Evolutionary conservation across 2,797 vertebrate genomes (phyloP), one percentile per base, ranked within the genome.

Genomic region (Tamandua tetradactyla): DNA sequence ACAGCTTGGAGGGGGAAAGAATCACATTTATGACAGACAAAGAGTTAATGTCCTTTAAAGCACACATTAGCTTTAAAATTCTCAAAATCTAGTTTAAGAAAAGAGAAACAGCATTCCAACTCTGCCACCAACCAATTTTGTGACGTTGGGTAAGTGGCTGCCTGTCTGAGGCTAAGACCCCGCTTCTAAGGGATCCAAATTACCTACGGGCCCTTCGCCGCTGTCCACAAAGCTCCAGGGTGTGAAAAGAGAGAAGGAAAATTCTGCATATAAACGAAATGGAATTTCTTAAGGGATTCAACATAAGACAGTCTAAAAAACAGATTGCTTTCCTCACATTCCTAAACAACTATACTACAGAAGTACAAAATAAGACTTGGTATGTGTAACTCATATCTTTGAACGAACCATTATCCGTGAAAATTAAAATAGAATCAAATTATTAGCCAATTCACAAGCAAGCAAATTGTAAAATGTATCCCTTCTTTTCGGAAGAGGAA

Each of bases 381-480:
- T 64, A 7, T 72, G 80, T 52, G 40, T 55, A 85, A 85, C 10
- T 64, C 44, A 30, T 80, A 49, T 35, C 42, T 92, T 89, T 76
- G 42, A 61, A 55, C 59, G 72, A 78, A 44, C 13, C 20, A 61
- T 35, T 42, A 18, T 5, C 35, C 35, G 59, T 80, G 66, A 80
- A 91, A 90, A 95, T 86, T 49, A 79, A 76, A 75, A 69, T n/a
- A 83, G 69, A 85, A 72, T 88, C 69, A 80, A 25, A 40, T 61
- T 44, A 80, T 89, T 81, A 82, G 32, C 52, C 44, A 74, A 61
- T 72, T 89, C 88, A 84, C 59, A 80, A 88, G 47, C 25, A 78
- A 94, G 74, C 52, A 42, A 78, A 85, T n/a, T 72, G 30, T 87
- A 84, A 93, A 89, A 61, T 42, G 55, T n/a, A 59, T 10, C 30